A percentile compares a stretch with the other conserved stretches of the same genome.
Conservation (phyloP, 2,797 vertebrate species). For the Pangasius sanitwongsei region DNA sequence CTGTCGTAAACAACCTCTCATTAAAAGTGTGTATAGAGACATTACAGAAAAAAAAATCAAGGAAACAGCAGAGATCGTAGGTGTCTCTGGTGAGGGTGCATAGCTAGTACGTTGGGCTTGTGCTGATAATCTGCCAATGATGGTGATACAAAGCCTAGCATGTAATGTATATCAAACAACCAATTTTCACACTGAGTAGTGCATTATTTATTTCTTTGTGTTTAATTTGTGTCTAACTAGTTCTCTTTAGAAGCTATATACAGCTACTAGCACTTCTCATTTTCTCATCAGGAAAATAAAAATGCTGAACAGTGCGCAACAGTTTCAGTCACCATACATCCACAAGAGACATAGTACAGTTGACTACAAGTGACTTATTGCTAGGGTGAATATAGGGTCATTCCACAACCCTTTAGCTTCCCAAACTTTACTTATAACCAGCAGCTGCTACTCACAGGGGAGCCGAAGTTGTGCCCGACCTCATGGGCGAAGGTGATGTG, state of each 20-base stretch:
- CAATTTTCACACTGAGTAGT: too few species aligned
- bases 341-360: background rate
- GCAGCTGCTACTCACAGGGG: conserved; percentile 84
- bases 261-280: background rate
- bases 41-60: background rate
- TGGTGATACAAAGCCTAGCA: background rate
- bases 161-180: too few species aligned
- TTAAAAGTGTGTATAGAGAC: background rate
- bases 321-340: background rate
- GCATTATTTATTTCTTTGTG: background rate
- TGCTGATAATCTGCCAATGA: background rate
- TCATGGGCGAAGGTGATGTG: conserved; percentile 98
- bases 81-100: background rate
- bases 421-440: background rate
- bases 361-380: background rate
- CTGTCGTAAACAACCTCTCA: too few species aligned
- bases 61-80: background rate
- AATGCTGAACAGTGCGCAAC: background rate
- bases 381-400: background rate
- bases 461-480: conserved; percentile 98
- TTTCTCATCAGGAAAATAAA: background rate
- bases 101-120: background rate
- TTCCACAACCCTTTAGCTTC: background rate
- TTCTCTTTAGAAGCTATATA: background rate
- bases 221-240: background rate